Evolutionary conservation across 2,888 invertebrate species (phyloP), one percentile per base, ranked within the genome.

Genomic region (Ametastegia equiseti): DNA sequence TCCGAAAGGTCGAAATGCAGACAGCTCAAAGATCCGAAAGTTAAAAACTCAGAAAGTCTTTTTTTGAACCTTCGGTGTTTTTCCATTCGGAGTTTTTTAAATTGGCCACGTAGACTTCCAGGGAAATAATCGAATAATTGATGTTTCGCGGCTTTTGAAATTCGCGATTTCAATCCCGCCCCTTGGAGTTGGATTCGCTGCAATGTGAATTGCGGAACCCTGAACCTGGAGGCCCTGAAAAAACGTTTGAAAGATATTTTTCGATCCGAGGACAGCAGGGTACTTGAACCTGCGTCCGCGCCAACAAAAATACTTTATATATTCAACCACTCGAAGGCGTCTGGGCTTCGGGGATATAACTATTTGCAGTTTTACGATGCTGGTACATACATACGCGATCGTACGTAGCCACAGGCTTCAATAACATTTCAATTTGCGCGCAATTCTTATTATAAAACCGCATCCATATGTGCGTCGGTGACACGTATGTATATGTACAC

Each of bases 371-470:
- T 78, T 78, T 78, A 78, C 78, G 78, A 78, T 27, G 60, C 60
- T 63, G 42, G 42, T 30, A 30, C 42, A 78, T n/a, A 54, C 19
- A 36, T 30, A 67, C 19, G 39, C 33, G n/a, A 7, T 6, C 19
- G n/a, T 39, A 11, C 39, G 19, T 39, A 23, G 9, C 33, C 36
- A 67, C 39, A 27, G 39, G 42, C 60, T 78, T 60, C 78, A 78
- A 78, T 78, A 78, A 78, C 78, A 78, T 78, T 78, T 78, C 78
- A 78, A 78, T 78, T 78, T 78, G 78, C 60, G 75, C 75, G 60
- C 42, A 78, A 60, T 75, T 75, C 50, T 50, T 54, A 75, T 75
- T 50, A 75, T 67, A 67, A 67, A 67, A 67, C 11, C 39, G 19
- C 15, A 19, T 39, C 36, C 19, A 67, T 9, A 19, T 23, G n/a